Base-by-base conservation (phyloP, 2,113 vertebrate genomes). In the Tyrannus savana region DNA sequence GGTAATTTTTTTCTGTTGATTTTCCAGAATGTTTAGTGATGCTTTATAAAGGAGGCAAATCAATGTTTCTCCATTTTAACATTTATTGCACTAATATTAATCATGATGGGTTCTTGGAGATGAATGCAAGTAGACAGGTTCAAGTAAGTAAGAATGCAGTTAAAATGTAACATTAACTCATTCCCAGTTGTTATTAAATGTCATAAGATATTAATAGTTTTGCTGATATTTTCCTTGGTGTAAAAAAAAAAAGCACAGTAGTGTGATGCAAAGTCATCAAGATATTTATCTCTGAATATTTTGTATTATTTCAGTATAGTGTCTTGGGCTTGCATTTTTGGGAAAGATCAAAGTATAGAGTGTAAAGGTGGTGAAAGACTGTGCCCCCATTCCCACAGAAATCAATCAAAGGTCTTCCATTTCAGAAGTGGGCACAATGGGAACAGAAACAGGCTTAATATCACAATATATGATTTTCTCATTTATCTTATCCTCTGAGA, bases 401-500 rank as follows among this genome's bases (percentile, higher is more conserved):
- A 95, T 95, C 90, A 96, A 88, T 96, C 95, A 90, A 78, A 93
- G 28, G 44, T 56, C 52, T 93, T 96, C 68, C 41, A 47, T 78
- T 82, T 86, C 62, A 66, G 90, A 91, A 89, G 90, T 30, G 39
- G 35, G 55, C 80, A 92, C 95, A 74, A 42, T 69, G 95, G 92
- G 85, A 95, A 55, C 63, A 74, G 75, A 89, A 85, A 25, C 44
- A 71, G 37, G 33, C 83, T 86, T 81, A 56, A 52, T 81, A 75
- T 67, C 68, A 46, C 4, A 41, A 78, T 83, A 75, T 5, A 14
- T 74, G 76, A 77, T 95, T 96, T 96, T 93, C 87, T 94, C 85
- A 92, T 96, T 94, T 95, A 92, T 95, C 90, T 93, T 83, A 37
- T 90, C 95, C 93, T 90, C 82, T 55, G 92, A 94, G 95, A 77